Evolutionary conservation across 2,113 vertebrate species (phyloP), one percentile per base, ranked within the genome.

Genomic region (Pachyramphus minor): DNA sequence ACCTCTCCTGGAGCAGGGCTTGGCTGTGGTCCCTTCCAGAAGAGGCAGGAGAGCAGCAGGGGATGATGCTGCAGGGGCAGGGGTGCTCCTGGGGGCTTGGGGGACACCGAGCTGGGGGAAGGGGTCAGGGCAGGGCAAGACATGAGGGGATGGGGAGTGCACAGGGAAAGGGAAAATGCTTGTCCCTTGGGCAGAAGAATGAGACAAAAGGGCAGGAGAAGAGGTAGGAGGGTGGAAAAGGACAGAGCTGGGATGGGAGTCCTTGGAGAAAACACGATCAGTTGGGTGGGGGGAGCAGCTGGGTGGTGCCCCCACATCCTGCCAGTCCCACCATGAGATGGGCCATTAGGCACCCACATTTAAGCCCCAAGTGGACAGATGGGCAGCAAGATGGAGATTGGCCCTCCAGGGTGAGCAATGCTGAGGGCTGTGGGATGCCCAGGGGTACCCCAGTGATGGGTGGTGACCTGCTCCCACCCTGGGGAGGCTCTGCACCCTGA

Each of bases 11-110:
- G 83, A 69, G 58, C n/a, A 41, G 20, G 41, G 28, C 7, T 66
- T 3, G 9, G 49, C 41, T 0, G 0, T 0, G 6, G 71, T 31
- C 30, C 30, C 37, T 72, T 47, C 35, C 44, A 68, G 83, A 5
- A 66, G 63, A 6, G 53, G 50, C 30, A 35, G 35, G 23, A 89
- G 14, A 0, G 0, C 35, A 52, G 37, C 2, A 13, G 12, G 21
- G 8, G 16, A 17, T 37, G 72, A 63, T 31, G 55, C 3, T 0
- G 2, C 20, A 24, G 81, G 31, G 66, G 8, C 35, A 77, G 5
- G 18, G 39, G 37, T 4, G 6, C 30, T 64, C 27, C 49, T 47
- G 55, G 28, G 37, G 42, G n/a, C 28, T 31, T 22, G 22, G 11
- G 28, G 35, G 9, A 53, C 8, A 12, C 33, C 0, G 0, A 30